A percentile compares a stretch with the other conserved stretches of the same genome.
phyloP scores from a whole-genome alignment of 2,888 invertebrate genomes.

The Cheilosia grossa region DNA sequence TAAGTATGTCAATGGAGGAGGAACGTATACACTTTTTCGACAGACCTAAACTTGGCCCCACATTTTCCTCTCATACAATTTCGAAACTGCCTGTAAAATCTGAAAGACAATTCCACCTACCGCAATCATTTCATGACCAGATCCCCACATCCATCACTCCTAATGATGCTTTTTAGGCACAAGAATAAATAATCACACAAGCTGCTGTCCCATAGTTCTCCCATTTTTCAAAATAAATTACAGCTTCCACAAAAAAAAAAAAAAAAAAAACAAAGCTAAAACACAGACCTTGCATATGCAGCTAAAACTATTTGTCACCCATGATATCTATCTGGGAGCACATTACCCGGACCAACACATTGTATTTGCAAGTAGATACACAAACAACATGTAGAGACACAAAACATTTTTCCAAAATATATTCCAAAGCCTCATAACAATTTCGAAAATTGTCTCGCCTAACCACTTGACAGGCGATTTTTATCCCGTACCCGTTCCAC shows the following conservation, averaged over 20 bases:
- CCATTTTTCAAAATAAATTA: slow-evolving; percentile 41
- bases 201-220: neutral
- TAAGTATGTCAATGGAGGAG: no score
- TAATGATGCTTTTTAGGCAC: no score
- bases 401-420: slow-evolving; percentile 11
- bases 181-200: neutral
- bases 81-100: no score
- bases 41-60: no score
- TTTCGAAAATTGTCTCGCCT: slow-evolving; percentile 54
- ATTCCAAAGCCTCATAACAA: slow-evolving; percentile 46
- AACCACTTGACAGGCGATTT: slow-evolving; percentile 52
- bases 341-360: slow-evolving; percentile 32
- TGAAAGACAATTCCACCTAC: no score
- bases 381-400: neutral
- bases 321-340: slow-evolving; percentile 45
- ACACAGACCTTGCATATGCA: neutral
- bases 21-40: no score
- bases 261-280: slow-evolving; percentile 7
- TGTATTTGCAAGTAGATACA: slow-evolving; percentile 31
- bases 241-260: slow-evolving; percentile 13
- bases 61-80: no score
- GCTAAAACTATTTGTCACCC: slow-evolving; percentile 45
- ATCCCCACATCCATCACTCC: no score
- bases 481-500: slow-evolving; percentile 9
- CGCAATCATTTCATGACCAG: no score